These are phyloP conservation scores for Eurytoma californica DNA, from an alignment of 2,888 invertebrate species.

Conservation along the genomic window DNA sequence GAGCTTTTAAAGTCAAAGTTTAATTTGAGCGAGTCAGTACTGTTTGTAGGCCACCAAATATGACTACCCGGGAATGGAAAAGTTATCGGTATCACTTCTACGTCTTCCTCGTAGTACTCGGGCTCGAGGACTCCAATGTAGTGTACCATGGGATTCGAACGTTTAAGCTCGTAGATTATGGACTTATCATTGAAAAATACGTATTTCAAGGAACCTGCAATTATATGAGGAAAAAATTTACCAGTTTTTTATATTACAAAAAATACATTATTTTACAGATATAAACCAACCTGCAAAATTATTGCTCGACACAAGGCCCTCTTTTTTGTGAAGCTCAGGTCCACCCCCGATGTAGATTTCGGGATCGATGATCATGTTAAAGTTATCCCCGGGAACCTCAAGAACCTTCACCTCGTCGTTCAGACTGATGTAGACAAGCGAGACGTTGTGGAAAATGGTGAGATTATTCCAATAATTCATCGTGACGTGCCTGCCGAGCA, in stretches of 20 bases:
- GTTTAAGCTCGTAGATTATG: constrained; percentile 90
- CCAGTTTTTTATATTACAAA: neutral
- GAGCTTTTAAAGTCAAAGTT: constrained; percentile 92
- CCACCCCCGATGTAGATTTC: constrained; percentile 95
- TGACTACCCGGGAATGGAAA: constrained; percentile 93
- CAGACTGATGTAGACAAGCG: constrained; percentile 84
- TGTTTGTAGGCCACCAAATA: constrained; percentile 91
- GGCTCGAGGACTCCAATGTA: constrained; percentile 87
- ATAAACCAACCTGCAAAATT: constrained; percentile 81
- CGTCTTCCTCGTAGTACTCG: constrained; percentile 89
- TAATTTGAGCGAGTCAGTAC: constrained; percentile 84
- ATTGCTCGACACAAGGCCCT: constrained; percentile 87
- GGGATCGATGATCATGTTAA: constrained; percentile 91
- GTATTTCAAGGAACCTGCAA: constrained; percentile 91
- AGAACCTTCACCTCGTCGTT: constrained; percentile 84
- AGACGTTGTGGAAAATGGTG: constrained; percentile 88
- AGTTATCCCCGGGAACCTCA: constrained; percentile 83
- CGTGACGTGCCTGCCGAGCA: constrained; percentile 83
- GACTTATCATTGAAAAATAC: constrained; percentile 96
- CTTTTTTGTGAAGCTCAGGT: constrained; percentile 88
- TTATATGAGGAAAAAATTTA: constrained; percentile 66
- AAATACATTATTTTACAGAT: neutral
- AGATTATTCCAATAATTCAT: constrained; percentile 92
- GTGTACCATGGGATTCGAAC: constrained; percentile 90
- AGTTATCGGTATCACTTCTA: constrained; percentile 92